These are phyloP conservation scores for Caenorhabditis wallacei DNA, from an alignment of 2,888 invertebrate genomes.

Conservation along the genomic window DNA sequence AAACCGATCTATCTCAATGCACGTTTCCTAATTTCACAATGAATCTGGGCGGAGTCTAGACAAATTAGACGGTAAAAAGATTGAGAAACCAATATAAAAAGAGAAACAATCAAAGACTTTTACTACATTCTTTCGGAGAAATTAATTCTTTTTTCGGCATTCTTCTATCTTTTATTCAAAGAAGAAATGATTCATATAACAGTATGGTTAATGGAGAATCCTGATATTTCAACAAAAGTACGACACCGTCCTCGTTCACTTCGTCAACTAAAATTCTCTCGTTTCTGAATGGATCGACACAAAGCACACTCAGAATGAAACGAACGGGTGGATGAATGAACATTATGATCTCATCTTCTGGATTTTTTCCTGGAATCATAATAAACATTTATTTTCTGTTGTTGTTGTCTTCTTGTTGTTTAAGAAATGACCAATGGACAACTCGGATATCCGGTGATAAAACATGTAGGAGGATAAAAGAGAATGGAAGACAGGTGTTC, in stretches of 20 bases:
- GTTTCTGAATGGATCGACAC: not conserved
- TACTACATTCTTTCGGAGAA: conserved; percentile 9
- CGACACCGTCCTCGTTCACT: not conserved
- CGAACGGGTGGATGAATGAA: conserved; percentile 43
- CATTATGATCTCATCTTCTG: conserved; percentile 44
- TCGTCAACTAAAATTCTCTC: not conserved
- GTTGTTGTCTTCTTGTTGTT: conserved; percentile 18
- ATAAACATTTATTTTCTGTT: conserved; percentile 38
- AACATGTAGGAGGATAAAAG: conserved; percentile 35
- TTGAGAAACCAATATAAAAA: conserved; percentile 24
- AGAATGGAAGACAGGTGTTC: conserved; percentile 19
- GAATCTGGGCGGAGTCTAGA: conserved; percentile 33
- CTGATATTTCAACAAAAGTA: conserved; percentile 4
- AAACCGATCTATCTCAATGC: not conserved
- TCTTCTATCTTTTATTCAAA: not conserved
- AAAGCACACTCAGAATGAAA: conserved; percentile 13
- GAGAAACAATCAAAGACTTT: conserved; percentile 11
- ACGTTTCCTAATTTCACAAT: conserved; percentile 16
- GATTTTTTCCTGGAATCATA: not conserved
- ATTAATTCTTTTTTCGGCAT: not conserved
- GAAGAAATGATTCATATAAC: conserved; percentile 42
- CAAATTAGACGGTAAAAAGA: conserved; percentile 21
- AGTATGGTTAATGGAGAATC: conserved; percentile 38
- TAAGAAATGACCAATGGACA: conserved; percentile 20
- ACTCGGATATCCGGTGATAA: conserved; percentile 28